phyloP scores from a whole-genome alignment of 2,113 vertebrate species.

The Periophthalmus modestus region DNA sequence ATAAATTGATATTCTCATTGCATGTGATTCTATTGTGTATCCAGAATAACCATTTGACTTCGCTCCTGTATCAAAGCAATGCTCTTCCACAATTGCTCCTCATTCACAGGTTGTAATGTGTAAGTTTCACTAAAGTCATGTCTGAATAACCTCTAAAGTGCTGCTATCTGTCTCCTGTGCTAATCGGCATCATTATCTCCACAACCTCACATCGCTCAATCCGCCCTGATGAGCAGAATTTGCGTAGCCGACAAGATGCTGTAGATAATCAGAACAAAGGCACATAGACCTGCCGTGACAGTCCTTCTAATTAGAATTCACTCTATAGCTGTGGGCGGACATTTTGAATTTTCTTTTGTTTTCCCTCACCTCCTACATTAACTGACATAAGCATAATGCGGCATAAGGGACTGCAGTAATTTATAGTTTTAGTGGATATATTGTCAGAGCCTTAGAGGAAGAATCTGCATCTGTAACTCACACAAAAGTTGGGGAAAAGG shows the following conservation, averaged over 20 bases:
- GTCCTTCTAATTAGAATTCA: constrained; percentile 63
- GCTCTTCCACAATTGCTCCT: too few relatives aligned
- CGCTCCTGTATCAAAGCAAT: background rate
- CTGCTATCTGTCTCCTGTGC: constrained; percentile 38
- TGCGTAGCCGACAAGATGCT: constrained; percentile 66
- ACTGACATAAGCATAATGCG: constrained; percentile 63
- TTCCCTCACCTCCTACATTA: constrained; percentile 45
- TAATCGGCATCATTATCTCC: constrained; percentile 65
- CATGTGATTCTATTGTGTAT: background rate
- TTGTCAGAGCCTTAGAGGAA: constrained; percentile 63
- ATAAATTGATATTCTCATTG: too few relatives aligned
- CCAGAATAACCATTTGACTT: background rate
- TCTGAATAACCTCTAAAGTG: constrained; percentile 49
- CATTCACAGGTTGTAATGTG: background rate
- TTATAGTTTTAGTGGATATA: constrained; percentile 63
- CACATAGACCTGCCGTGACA: constrained; percentile 41
- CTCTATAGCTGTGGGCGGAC: constrained; percentile 41
- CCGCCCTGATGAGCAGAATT: constrained; percentile 56
- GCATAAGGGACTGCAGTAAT: constrained; percentile 71
- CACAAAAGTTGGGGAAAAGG: constrained; percentile 22
- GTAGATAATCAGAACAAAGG: constrained; percentile 59
- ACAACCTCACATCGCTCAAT: constrained; percentile 35
- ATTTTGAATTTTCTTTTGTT: constrained; percentile 51
- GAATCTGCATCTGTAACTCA: constrained; percentile 65
- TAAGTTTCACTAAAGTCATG: constrained; percentile 28